These are phyloP conservation scores for Colletes gigas DNA, from an alignment of 1,140 invertebrate species.

Conservation along the genomic window DNA sequence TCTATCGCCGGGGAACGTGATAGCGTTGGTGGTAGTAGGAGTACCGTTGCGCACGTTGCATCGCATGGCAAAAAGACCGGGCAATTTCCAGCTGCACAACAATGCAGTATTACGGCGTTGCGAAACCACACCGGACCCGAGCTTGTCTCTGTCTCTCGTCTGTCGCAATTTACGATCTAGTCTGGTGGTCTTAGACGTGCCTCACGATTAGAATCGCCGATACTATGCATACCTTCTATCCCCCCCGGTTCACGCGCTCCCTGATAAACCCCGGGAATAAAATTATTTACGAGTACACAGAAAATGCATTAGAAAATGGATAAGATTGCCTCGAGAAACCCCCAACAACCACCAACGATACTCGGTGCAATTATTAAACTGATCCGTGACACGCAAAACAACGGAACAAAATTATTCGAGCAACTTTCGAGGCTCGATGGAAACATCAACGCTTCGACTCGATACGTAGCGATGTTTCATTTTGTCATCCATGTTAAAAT, in stretches of 20 bases:
- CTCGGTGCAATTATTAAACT: neutral
- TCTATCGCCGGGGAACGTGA: neutral
- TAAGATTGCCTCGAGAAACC: neutral
- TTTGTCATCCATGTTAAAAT: too few relatives aligned
- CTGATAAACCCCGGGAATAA: neutral
- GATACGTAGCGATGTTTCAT: too few relatives aligned
- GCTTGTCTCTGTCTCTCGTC: constrained; percentile 46
- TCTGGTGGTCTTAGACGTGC: constrained; percentile 43
- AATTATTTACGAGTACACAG: constrained; percentile 15
- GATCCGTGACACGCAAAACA: too few relatives aligned
- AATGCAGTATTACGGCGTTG: constrained; percentile 54
- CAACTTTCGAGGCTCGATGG: too few relatives aligned
- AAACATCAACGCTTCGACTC: too few relatives aligned
- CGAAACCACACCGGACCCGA: constrained; percentile 40
- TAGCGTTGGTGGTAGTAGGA: constrained; percentile 48
- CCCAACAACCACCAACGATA: too few relatives aligned
- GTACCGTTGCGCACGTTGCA: constrained; percentile 57
- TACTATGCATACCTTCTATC: constrained; percentile 20
- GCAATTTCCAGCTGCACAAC: constrained; percentile 61
- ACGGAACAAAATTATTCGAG: too few relatives aligned
- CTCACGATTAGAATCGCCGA: constrained; percentile 33
- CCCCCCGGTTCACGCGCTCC: too few relatives aligned
- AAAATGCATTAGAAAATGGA: constrained; percentile 21
- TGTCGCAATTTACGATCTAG: constrained; percentile 59
- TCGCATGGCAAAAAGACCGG: constrained; percentile 48